Base-by-base conservation (phyloP, 2,113 vertebrate genomes). In the Hippocampus zosterae region DNA sequence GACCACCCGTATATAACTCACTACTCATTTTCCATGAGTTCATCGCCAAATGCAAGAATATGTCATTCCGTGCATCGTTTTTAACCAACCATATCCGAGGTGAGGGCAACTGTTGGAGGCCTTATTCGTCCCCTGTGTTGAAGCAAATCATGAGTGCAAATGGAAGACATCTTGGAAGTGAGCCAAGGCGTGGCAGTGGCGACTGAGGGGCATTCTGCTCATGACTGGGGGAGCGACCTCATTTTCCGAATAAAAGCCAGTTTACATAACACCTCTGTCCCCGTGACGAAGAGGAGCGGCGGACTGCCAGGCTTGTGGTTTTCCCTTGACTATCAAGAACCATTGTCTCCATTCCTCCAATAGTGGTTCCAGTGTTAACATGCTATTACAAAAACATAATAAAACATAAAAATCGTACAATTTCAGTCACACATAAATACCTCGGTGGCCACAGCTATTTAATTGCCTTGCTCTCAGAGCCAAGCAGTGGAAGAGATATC, bases 181-280 rank as follows among this genome's bases (percentile, higher is more conserved):
- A 37, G 77, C 85, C 87, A 91, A 73, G 83, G 76, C 2, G 16
- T 77, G 73, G 79, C 78, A 84, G 80, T 8, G 72, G 78, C 79
- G 84, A 79, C 5, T 9, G 57, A 80, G 82, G 81, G 81, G 74
- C 81, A 88, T 90, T 85, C 87, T 88, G 84, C 73, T 88, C 87
- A 90, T 88, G 85, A 88, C 88, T 77, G 42, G 76, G 77, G 77
- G 78, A 85, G 79, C 84, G 84, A 89, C 79, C 86, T 89, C 81
- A 89, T 88, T 89, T 88, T 86, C 84, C 74, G 50, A 87, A 88
- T 90, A 87, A 85, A 84, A 87, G 81, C 69, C 61, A 80, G 83
- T 91, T 92, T 90, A 91, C 87, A 88, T 90, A 91, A 91, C 84
- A 85, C 85, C 76, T 87, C 84, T 81, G 81, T 85, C 80, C 64